Evolutionary conservation across 2,888 invertebrate species (phyloP).

Genomic region (Brachylomia viminalis): DNA sequence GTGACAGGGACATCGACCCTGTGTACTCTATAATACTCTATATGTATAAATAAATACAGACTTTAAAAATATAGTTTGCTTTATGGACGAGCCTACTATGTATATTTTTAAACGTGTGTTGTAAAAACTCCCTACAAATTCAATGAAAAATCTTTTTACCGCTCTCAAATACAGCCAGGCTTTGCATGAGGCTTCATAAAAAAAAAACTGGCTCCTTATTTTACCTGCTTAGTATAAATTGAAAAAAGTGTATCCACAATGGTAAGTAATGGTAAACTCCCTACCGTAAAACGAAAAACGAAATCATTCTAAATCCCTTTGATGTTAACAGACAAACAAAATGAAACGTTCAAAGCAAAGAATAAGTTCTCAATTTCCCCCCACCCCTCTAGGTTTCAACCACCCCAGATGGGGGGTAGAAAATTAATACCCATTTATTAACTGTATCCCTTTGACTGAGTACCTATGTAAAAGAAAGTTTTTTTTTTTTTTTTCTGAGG

Average conservation of each 20-base stretch:
- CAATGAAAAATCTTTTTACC: neutral
- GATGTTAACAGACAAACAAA: conserved; percentile 8
- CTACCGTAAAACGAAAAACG: neutral
- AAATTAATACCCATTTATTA: conserved; percentile 22
- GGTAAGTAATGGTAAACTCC: neutral
- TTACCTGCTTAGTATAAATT: neutral
- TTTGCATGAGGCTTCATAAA: no score
- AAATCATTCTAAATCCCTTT: neutral
- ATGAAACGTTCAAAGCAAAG: neutral
- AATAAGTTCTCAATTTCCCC: neutral
- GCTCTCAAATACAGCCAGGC: neutral
- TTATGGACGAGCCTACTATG: neutral
- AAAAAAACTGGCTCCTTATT: neutral
- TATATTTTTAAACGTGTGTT: no score
- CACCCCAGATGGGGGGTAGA: neutral
- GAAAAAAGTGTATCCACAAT: neutral
- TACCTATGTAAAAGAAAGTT: neutral
- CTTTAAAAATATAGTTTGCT: no score
- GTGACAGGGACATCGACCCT: no score
- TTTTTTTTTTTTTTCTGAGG: no score
- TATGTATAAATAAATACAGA: no score
- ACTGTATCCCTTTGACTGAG: neutral
- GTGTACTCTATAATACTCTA: no score
- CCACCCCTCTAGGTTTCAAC: neutral
- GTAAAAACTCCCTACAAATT: neutral